phyloP scores from a whole-genome alignment of 1,140 invertebrate species.

The Oreohelix idahoensis region DNA sequence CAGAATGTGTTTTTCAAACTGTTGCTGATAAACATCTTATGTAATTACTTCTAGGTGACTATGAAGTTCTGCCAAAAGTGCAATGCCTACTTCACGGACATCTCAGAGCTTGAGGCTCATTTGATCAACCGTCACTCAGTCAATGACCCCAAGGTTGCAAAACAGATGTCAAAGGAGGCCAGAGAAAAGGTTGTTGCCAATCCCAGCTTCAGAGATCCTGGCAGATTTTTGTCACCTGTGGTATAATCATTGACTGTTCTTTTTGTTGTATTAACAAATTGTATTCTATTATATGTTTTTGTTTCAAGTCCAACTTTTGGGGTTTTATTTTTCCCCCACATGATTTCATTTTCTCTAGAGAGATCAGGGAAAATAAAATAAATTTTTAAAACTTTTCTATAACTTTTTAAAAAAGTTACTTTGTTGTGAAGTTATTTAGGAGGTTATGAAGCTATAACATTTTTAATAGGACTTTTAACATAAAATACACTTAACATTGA shows the following conservation, averaged over 20 bases:
- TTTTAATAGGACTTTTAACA: too few relatives aligned
- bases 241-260: background rate
- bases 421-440: too few relatives aligned
- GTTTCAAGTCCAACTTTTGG: background rate
- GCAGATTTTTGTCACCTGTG: background rate
- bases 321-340: too few relatives aligned
- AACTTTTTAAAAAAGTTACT: too few relatives aligned
- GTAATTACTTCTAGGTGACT: slow-evolving; percentile 7
- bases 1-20: too few relatives aligned
- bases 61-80: slow-evolving; percentile 31
- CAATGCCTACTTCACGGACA: background rate
- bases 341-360: too few relatives aligned
- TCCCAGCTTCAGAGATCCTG: slow-evolving; percentile 30
- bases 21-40: too few relatives aligned
- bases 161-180: background rate
- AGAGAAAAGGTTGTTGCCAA: slow-evolving; percentile 16
- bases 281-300: background rate
- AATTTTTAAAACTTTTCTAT: too few relatives aligned
- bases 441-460: too few relatives aligned
- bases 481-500: too few relatives aligned
- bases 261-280: background rate
- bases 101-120: slow-evolving; percentile 8
- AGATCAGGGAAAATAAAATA: too few relatives aligned
- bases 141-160: background rate
- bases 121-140: background rate